phyloP scores from a whole-genome alignment of 2,888 invertebrate species.

The Pyrochroa serraticornis region DNA sequence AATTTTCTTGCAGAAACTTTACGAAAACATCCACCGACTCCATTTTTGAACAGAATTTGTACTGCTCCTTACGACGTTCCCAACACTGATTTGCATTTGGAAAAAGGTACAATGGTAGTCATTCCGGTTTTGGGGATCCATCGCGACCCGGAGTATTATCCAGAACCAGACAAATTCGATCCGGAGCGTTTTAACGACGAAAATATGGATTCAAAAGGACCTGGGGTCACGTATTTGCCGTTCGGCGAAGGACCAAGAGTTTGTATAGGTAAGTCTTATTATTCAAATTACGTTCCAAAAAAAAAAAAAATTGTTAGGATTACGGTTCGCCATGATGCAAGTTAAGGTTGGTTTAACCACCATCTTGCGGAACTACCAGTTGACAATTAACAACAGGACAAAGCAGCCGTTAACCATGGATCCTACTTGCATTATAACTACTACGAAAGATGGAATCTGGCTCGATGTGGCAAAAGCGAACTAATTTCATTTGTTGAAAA shows the following conservation, averaged over 20 bases:
- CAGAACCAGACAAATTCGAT: slow-evolving; percentile 35
- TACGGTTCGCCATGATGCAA: slow-evolving; percentile 27
- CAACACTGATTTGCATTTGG: slow-evolving; percentile 25
- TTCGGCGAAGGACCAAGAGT: slow-evolving; percentile 52
- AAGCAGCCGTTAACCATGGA: slow-evolving; percentile 26
- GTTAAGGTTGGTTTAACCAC: slow-evolving; percentile 24
- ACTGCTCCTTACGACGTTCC: slow-evolving; percentile 38
- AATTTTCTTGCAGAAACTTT: slow-evolving; percentile 46
- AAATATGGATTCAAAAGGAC: slow-evolving; percentile 21
- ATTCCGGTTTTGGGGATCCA: slow-evolving; percentile 30
- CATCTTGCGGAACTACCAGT: slow-evolving; percentile 25
- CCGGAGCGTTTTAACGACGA: slow-evolving; percentile 35
- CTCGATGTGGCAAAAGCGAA: slow-evolving; percentile 4
- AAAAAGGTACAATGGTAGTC: slow-evolving; percentile 12
- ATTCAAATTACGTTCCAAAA: slow-evolving; percentile 6
- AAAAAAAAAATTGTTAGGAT: slow-evolving; percentile 1
- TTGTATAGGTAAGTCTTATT: slow-evolving; percentile 47
- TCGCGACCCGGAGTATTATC: slow-evolving; percentile 36
- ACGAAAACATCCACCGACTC: slow-evolving; percentile 49
- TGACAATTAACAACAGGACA: slow-evolving; percentile 30
- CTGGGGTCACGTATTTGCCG: slow-evolving; percentile 23
- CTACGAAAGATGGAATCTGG: slow-evolving; percentile 28
- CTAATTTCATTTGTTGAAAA: too few species aligned
- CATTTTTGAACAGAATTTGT: slow-evolving; percentile 40
- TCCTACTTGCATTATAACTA: slow-evolving; percentile 17